Base-by-base conservation (phyloP, 2,797 vertebrate species). In the Emys orbicularis region DNA sequence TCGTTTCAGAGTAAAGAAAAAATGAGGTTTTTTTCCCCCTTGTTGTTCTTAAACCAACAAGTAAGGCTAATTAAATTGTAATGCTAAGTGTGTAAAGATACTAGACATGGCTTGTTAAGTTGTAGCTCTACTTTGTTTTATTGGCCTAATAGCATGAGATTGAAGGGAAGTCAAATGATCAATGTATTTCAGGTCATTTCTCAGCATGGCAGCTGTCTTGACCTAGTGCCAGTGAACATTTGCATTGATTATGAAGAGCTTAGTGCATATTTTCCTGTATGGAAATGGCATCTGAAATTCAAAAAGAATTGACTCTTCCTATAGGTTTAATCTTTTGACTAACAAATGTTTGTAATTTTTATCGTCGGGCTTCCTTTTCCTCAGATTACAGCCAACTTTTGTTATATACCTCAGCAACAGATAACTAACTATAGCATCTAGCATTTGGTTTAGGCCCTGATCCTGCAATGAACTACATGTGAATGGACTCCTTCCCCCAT, bases 241-340 rank as follows among this genome's bases (percentile, higher is more conserved):
- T 96, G 90, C 95, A 97, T 97, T 84, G 27, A 87, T 81, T 90
- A 8, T 83, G 81, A 89, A 89, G 25, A 94, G 52, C 90, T 83
- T 86, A 68, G 74, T 21, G 23, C 74, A 0, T 84, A 93, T 98
- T 98, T 97, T 94, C 95, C 95, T 97, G 50, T 83, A 95, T 84
- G 94, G 93, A 96, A 96, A 96, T 97, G 19, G 54, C 74, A 61
- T 9, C 6, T 54, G 83, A 88, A 80, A 89, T 91, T 65, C 52
- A 94, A 94, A 97, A 68, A 94, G 84, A 61, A 61, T 31, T 29
- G 0, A 90, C 59, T 12, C 23, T 91, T 84, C 31, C 57, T 91
- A 2, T 65, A 10, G 18, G 41, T 41, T 92, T 95, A 86, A 25
- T 83, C 84, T 49, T 97, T 97, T 97, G 97, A 57, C 94, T 96